A percentile compares a stretch with the other conserved stretches of the same genome.
These are phyloP conservation scores for Petrocephalus microphthalmus DNA, from an alignment of 2,113 vertebrate genomes.

Conservation along the genomic window DNA sequence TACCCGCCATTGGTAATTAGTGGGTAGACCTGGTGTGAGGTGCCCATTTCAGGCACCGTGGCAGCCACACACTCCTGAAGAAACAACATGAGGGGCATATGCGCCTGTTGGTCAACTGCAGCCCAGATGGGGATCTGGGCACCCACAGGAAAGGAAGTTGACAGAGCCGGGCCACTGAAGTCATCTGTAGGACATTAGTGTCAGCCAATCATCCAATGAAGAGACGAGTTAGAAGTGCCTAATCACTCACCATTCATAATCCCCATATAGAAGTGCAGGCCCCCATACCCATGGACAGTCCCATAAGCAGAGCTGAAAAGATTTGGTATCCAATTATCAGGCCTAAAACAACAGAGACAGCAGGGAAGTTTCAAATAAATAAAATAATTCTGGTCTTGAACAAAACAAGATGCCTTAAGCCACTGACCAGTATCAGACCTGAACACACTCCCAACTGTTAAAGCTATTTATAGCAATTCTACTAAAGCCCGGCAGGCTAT, in stretches of 20 bases:
- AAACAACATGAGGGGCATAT: constrained; percentile 60
- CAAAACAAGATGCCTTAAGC: neutral
- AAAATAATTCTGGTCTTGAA: neutral
- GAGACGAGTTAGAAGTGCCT: neutral
- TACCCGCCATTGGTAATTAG: constrained; percentile 66
- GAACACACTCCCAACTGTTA: neutral
- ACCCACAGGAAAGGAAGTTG: constrained; percentile 54
- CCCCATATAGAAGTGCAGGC: constrained; percentile 53
- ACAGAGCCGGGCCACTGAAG: constrained; percentile 42
- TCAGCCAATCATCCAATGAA: neutral
- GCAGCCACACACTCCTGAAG: constrained; percentile 64
- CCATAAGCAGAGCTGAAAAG: constrained; percentile 38
- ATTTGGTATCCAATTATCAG: constrained; percentile 29
- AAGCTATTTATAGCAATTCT: neutral
- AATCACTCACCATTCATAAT: constrained; percentile 42
- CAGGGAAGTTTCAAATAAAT: neutral
- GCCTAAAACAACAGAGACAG: constrained; percentile 28
- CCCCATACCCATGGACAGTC: constrained; percentile 39
- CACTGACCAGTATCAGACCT: neutral
- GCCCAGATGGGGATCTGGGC: constrained; percentile 62
- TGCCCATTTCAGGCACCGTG: constrained; percentile 32
- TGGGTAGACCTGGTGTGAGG: constrained; percentile 39
- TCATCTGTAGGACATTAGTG: constrained; percentile 38
- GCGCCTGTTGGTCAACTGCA: constrained; percentile 50
- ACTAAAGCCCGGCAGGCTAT: too few species aligned